Base-by-base conservation (phyloP, 2,888 invertebrate genomes). In the Drosophila monieri region DNA sequence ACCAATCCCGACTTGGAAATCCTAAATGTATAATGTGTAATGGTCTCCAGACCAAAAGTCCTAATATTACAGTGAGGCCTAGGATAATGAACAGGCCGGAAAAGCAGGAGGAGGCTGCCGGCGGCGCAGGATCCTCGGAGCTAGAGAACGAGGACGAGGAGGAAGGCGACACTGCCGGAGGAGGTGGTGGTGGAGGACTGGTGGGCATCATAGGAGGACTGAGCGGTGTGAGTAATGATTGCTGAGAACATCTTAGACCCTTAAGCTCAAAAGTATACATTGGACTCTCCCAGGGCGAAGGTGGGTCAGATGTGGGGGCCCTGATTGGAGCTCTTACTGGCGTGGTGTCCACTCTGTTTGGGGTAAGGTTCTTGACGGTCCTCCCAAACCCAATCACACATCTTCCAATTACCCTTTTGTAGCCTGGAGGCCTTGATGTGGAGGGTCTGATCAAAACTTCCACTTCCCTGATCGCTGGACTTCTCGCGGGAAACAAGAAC, bases 231-330 rank as follows among this genome's bases (percentile, higher is more conserved):
- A 89, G 89, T 86, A 35, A 35, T 6, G n/a, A 6, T 35, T 14
- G 6, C n/a, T n/a, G 2, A 5, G 35, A n/a, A n/a, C 6, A n/a
- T 6, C 35, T 5, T 0, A n/a, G 27, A 9, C 9, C 6, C 35
- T 6, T n/a, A 6, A n/a, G 14, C 14, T 35, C 14, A n/a, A 35
- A 35, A 6, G n/a, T 2, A 35, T 14, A 14, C n/a, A 6, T 35
- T 35, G 35, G n/a, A 6, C n/a, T 35, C 2, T 6, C 8, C 25
- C 47, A 91, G 91, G 92, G 91, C 21, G 92, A 91, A 62, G 91
- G 89, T 30, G 92, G 91, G 14, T 91, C 91, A 6, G 92, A 92
- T 78, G 78, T 92, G 43, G 91, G 91, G 0, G 92, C 92, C 1
- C 57, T 92, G n/a, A 84, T 92, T 55, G 92, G 92, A 3, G 91